Evolutionary conservation across 2,797 vertebrate species (phyloP).

Genomic region (Holocentrus rufus): DNA sequence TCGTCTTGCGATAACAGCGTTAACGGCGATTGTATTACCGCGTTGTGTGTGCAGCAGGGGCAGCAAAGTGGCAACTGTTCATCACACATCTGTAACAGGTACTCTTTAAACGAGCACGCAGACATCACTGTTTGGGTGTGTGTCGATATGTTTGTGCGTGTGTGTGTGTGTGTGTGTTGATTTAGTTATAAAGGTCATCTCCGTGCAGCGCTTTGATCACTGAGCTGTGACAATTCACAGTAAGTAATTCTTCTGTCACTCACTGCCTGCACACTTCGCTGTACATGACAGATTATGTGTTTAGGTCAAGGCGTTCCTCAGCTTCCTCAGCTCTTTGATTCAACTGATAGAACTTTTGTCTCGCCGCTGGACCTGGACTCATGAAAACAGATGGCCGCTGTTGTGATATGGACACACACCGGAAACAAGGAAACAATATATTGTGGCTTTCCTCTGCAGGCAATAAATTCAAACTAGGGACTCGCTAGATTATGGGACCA

Average conservation of each 20-base stretch:
- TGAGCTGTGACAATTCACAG: slow-evolving; percentile 31
- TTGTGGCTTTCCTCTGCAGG: neutral
- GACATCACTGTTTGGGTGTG: slow-evolving; percentile 4
- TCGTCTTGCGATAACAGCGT: slow-evolving; percentile 38
- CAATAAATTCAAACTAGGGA: neutral
- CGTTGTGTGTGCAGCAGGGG: slow-evolving; percentile 36
- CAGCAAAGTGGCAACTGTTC: slow-evolving; percentile 46
- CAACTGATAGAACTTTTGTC: no score
- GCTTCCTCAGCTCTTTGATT: no score
- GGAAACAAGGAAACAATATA: slow-evolving; percentile 7
- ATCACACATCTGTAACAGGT: slow-evolving; percentile 45
- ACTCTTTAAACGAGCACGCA: no score
- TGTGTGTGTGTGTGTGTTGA: slow-evolving; percentile 1
- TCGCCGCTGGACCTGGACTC: slow-evolving; percentile 6
- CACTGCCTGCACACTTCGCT: neutral
- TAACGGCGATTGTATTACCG: slow-evolving; percentile 31
- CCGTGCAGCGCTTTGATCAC: slow-evolving; percentile 33
- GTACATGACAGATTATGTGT: neutral
- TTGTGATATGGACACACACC: slow-evolving; percentile 8
- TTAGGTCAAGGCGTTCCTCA: no score
- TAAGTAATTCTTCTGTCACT: slow-evolving; percentile 41
- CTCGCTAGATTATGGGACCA: neutral
- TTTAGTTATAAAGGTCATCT: slow-evolving; percentile 29
- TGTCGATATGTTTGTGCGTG: neutral
- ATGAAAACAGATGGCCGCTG: slow-evolving; percentile 18